A percentile compares a stretch with the other conserved stretches of the same genome.
Conservation (phyloP, 92 coral and sea anemone species). For the Epizoanthus stellaris region DNA sequence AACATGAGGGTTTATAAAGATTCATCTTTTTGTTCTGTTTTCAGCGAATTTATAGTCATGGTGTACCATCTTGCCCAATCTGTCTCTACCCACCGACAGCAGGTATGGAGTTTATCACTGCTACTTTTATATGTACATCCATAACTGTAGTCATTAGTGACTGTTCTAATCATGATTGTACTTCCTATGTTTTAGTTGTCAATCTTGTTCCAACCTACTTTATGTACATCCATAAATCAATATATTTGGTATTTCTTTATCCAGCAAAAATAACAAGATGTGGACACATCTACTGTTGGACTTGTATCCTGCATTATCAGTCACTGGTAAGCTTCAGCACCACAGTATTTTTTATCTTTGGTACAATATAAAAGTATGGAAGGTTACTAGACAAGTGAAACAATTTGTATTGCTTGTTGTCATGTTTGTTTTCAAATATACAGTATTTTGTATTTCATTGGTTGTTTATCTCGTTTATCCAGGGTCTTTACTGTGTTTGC, state of each 20-base stretch:
- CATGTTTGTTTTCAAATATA: no score
- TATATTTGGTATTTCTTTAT: neutral
- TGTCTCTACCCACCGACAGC: conserved; percentile 97
- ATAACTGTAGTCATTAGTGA: no score
- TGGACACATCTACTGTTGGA: conserved; percentile 99
- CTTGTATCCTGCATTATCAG: conserved; percentile 94
- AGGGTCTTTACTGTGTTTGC: no score
- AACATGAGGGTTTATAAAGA: no score
- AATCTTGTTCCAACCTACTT: neutral
- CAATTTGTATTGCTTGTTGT: no score
- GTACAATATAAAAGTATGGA: neutral
- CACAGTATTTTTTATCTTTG: neutral
- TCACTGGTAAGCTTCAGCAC: conserved; percentile 78
- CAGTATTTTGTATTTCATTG: no score
- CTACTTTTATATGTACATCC: no score
- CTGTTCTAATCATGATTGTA: no score
- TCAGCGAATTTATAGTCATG: conserved; percentile 93
- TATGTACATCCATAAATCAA: neutral
- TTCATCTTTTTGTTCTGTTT: conserved; percentile 14
- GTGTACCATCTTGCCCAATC: conserved; percentile 96
- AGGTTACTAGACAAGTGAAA: no score
- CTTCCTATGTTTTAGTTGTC: neutral
- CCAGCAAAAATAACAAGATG: conserved; percentile 94
- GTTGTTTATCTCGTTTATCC: no score
- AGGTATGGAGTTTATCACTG: conserved; percentile 53